These are phyloP conservation scores for Euphysa ruthae DNA, from an alignment of 30 jellyfish, hydroid and myxozoan species.

Conservation along the genomic window DNA sequence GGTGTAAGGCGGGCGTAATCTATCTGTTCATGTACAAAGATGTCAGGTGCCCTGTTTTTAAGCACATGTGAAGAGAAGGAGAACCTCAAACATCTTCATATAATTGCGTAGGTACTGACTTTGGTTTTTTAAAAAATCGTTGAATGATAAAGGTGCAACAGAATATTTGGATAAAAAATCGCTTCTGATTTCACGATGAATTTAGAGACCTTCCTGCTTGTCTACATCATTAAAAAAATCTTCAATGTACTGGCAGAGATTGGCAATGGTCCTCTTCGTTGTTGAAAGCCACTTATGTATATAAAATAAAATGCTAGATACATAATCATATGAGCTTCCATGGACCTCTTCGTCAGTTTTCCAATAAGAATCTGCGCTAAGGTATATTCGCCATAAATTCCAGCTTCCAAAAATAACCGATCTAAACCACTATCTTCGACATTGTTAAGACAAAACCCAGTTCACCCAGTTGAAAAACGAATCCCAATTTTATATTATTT, in stretches of 20 bases:
- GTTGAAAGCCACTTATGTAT: neutral
- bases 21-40: slow-evolving; percentile 10
- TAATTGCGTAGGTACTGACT: slow-evolving; percentile 3
- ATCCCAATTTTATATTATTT: neutral
- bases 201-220: neutral
- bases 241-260: neutral
- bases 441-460: slow-evolving; percentile 9
- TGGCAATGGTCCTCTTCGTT: neutral
- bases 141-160: neutral
- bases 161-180: neutral
- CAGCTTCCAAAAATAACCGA: neutral
- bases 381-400: slow-evolving; percentile 18
- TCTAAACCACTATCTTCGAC: slow-evolving; percentile 34
- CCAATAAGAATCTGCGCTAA: slow-evolving; percentile 10
- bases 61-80: slow-evolving; percentile 27
- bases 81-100: slow-evolving; percentile 14
- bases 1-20: slow-evolving; percentile 19
- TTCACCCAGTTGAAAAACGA: slow-evolving; percentile 16
- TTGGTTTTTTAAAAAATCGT: neutral
- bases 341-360: slow-evolving; percentile 1
- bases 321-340: slow-evolving; percentile 29
- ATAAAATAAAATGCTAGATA: neutral
- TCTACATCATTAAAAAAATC: neutral
- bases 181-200: neutral
- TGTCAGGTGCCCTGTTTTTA: slow-evolving; percentile 5